A percentile compares a stretch with the other conserved stretches of the same genome.
phyloP scores from a whole-genome alignment of 2,113 vertebrate genomes.

The Cichladusa arquata region DNA sequence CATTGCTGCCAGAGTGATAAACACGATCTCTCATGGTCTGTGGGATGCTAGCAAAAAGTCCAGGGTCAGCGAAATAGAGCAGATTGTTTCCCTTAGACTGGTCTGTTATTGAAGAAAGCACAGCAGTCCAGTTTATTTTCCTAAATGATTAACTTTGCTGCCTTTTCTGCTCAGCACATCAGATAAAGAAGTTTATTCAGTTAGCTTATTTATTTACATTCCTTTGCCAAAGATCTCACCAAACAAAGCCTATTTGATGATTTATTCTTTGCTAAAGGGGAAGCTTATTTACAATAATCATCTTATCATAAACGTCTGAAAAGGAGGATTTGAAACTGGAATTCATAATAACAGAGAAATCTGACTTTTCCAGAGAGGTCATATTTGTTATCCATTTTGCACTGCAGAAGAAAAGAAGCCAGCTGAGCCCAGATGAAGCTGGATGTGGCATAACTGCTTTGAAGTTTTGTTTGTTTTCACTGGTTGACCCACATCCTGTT shows the following conservation, averaged over 20 bases:
- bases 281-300: slow-evolving; percentile 51
- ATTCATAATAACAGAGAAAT: slow-evolving; percentile 36
- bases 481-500: background rate
- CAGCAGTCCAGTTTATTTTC: slow-evolving; percentile 30
- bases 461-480: slow-evolving; percentile 26
- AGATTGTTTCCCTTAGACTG: background rate
- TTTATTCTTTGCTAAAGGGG: slow-evolving; percentile 47
- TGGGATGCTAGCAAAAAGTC: background rate
- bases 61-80: background rate
- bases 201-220: slow-evolving; percentile 60
- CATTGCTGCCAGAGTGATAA: background rate
- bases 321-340: slow-evolving; percentile 38
- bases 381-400: slow-evolving; percentile 16
- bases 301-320: slow-evolving; percentile 41
- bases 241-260: slow-evolving; percentile 36
- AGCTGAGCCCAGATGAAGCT: background rate
- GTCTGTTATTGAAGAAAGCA: slow-evolving; percentile 7
- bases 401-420: background rate
- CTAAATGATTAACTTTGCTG: slow-evolving; percentile 41
- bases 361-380: slow-evolving; percentile 15
- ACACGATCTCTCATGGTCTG: background rate
- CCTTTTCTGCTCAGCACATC: slow-evolving; percentile 12
- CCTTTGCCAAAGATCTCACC: slow-evolving; percentile 36
- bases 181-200: slow-evolving; percentile 50
- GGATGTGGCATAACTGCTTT: background rate